Conservation (phyloP, 2,797 vertebrate genomes). For the Telmatherina bonti region DNA sequence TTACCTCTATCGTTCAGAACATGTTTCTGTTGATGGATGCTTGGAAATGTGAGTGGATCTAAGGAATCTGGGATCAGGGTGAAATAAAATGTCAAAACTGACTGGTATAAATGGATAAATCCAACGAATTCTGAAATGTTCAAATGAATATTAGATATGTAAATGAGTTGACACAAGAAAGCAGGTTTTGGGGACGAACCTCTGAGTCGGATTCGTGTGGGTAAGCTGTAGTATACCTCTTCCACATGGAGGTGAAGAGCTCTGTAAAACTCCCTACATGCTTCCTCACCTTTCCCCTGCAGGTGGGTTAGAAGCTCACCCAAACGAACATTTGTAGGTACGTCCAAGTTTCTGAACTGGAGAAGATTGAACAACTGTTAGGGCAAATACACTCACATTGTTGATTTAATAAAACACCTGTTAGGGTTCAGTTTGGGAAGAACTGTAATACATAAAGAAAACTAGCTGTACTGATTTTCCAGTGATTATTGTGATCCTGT, state of each 20-base stretch:
- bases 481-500: no score
- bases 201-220: conserved; percentile 88
- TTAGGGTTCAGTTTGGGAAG: no score
- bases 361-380: conserved; percentile 19
- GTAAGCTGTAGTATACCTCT: conserved; percentile 89
- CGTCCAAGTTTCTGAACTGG: conserved; percentile 93
- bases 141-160: neutral
- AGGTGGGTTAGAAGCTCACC: conserved; percentile 89
- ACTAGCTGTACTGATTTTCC: no score
- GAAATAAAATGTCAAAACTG: neutral
- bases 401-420: neutral
- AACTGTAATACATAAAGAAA: no score
- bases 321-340: conserved; percentile 86
- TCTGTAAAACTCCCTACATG: conserved; percentile 95
- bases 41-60: conserved; percentile 62
- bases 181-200: conserved; percentile 55
- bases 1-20: conserved; percentile 82
- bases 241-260: conserved; percentile 94
- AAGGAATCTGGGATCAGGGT: conserved; percentile 62
- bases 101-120: neutral
- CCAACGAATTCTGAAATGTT: neutral
- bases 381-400: neutral
- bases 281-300: conserved; percentile 89
- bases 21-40: conserved; percentile 59
- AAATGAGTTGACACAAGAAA: neutral